A percentile compares a stretch with the other conserved stretches of the same genome.
phyloP scores from a whole-genome alignment of 2,113 vertebrate species.

The Reinhardtius hippoglossoides region DNA sequence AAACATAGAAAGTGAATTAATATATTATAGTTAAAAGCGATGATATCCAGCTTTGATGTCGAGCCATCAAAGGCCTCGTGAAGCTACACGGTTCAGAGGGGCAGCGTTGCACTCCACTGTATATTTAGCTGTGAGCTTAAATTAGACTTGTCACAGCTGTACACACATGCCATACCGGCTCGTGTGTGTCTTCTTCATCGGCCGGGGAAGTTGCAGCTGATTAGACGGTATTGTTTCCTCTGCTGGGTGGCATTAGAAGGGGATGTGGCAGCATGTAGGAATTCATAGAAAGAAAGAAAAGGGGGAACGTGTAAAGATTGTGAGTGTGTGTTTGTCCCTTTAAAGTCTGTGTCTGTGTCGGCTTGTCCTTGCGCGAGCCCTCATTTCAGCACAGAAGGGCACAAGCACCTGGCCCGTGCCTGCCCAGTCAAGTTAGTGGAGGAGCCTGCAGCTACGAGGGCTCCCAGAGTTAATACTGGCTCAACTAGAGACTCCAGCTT shows the following conservation, averaged over 20 bases:
- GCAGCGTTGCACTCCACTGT: constrained; percentile 53
- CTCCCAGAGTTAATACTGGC: constrained; percentile 39
- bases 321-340: constrained; percentile 16
- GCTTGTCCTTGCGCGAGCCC: constrained; percentile 22
- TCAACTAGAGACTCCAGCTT: constrained; percentile 39
- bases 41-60: constrained; percentile 75
- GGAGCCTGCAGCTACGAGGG: constrained; percentile 44
- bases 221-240: constrained; percentile 32
- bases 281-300: not conserved
- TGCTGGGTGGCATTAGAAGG: constrained; percentile 12
- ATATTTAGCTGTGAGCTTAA: constrained; percentile 72
- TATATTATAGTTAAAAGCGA: constrained; percentile 71
- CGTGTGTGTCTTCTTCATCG: constrained; percentile 32
- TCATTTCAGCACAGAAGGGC: constrained; percentile 11
- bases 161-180: constrained; percentile 48
- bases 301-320: not conserved
- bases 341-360: not conserved
- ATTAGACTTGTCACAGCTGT: constrained; percentile 69
- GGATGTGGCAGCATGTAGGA: not conserved
- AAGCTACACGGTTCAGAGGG: constrained; percentile 61
- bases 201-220: constrained; percentile 21
- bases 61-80: constrained; percentile 67
- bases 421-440: constrained; percentile 55
- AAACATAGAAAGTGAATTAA: constrained; percentile 76
- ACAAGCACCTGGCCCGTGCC: constrained; percentile 39